These are phyloP conservation scores for Hirundo rustica DNA, from an alignment of 2,797 vertebrate genomes.

Conservation along the genomic window DNA sequence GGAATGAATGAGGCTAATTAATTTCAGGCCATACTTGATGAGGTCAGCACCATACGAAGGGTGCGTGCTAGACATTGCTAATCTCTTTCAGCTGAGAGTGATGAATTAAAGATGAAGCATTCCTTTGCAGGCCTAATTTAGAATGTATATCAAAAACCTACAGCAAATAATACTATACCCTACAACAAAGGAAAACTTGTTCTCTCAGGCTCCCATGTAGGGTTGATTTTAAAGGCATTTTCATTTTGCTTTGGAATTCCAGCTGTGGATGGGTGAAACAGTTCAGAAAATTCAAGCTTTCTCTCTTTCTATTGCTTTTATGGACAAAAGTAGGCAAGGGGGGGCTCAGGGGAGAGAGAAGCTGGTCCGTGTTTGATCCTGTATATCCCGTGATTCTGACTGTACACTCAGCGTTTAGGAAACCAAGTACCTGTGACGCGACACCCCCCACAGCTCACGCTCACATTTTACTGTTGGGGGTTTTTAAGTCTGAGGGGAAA, in stretches of 20 bases:
- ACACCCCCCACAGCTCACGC: neutral
- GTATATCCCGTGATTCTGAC: slow-evolving; percentile 57
- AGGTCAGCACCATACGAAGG: slow-evolving; percentile 82
- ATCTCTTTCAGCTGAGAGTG: slow-evolving; percentile 85
- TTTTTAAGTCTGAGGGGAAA: slow-evolving; percentile 7
- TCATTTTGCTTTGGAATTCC: slow-evolving; percentile 71
- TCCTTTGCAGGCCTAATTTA: slow-evolving; percentile 83
- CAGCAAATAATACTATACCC: slow-evolving; percentile 80
- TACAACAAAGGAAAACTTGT: slow-evolving; percentile 82
- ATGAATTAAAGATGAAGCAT: slow-evolving; percentile 86
- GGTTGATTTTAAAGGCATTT: slow-evolving; percentile 77
- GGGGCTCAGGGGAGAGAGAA: slow-evolving; percentile 51
- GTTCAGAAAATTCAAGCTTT: slow-evolving; percentile 74
- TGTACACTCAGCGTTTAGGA: neutral
- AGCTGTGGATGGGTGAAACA: slow-evolving; percentile 73
- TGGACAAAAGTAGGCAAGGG: slow-evolving; percentile 69
- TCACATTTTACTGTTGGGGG: neutral
- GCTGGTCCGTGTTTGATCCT: slow-evolving; percentile 62
- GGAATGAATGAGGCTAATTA: slow-evolving; percentile 85
- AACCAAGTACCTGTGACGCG: slow-evolving; percentile 53
- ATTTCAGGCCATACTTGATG: slow-evolving; percentile 86
- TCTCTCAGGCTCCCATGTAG: slow-evolving; percentile 75
- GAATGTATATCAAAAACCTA: slow-evolving; percentile 82
- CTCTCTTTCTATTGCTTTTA: slow-evolving; percentile 66
- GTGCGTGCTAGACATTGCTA: slow-evolving; percentile 83